phyloP scores from a whole-genome alignment of 37 sponge, comb jelly and placozoan genomes.

The Spongilla lacustris region DNA sequence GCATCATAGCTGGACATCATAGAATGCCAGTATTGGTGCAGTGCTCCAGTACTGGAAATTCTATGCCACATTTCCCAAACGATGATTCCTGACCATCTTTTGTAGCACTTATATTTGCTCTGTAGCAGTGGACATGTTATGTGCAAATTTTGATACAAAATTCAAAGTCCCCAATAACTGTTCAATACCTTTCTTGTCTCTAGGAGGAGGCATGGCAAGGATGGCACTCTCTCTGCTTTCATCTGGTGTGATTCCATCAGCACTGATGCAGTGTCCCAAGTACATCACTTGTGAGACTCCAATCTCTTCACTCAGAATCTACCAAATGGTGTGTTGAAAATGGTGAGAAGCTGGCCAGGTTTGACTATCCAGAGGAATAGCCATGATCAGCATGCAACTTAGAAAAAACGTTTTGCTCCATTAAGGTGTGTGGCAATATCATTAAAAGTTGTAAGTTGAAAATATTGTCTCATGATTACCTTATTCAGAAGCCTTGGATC shows the following conservation, averaged over 20 bases:
- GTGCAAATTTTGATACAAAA: constrained; percentile 53
- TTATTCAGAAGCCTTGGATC: constrained; percentile 48
- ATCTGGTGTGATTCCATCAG: too few species aligned
- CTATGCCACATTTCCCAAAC: constrained; percentile 27
- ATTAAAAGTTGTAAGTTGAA: constrained; percentile 27
- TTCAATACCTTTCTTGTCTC: constrained; percentile 29
- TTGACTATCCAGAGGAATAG: too few species aligned
- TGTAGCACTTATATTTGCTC: constrained; percentile 37
- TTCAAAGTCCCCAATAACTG: constrained; percentile 43
- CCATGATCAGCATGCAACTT: constrained; percentile 25
- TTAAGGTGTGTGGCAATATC: constrained; percentile 23
- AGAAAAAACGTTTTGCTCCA: constrained; percentile 46
- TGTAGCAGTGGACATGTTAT: constrained; percentile 29
- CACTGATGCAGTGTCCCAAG: too few species aligned
- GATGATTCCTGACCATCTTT: constrained; percentile 44
- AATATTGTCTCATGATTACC: constrained; percentile 16
- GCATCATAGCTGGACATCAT: constrained; percentile 48
- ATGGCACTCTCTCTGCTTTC: constrained; percentile 32
- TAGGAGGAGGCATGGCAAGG: constrained; percentile 49
- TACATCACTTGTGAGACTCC: too few species aligned
- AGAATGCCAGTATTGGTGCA: too few species aligned
- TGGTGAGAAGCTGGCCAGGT: constrained; percentile 38
- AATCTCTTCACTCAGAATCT: too few species aligned
- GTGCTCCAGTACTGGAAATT: constrained; percentile 30
- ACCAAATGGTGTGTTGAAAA: constrained; percentile 58